Evolutionary conservation across 2,113 vertebrate genomes (phyloP), one percentile per base, ranked within the genome.

Genomic region (Ellobius talpinus): DNA sequence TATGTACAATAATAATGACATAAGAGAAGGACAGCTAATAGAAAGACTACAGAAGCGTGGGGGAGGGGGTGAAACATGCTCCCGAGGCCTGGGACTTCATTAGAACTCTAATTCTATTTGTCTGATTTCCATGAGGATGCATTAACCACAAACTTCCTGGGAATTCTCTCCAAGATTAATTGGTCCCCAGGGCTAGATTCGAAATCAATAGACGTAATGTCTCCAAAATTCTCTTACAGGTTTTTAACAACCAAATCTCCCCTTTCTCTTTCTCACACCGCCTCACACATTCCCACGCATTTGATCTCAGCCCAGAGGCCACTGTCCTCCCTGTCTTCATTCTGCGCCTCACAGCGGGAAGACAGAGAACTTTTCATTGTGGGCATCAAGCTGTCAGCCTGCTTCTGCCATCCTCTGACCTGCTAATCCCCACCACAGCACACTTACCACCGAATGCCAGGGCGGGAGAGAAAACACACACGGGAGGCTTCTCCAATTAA

Each of bases 341-440:
- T 96, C 87, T 89, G 91, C 94, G 74, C 87, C 58, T 88, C 94
- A 91, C 95, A 97, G 94, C 93, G 95, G 97, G 96, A 94, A 93
- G 95, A 90, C 68, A 88, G 90, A 95, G 47, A 94, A 95, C 81
- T 93, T 94, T 95, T 76, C 94, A 97, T 36, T 36, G 72, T 63
- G 79, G 63, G 70, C 96, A 92, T 85, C 92, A 85, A 95, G 96
- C 95, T 93, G 91, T 96, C 97, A 96, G 89, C 63, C 89, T 77
- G 87, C 58, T 87, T 68, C 84, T 96, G 93, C 93, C 92, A 84
- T 70, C 91, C 58, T 55, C 63, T 39, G 87, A 87, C 61, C 61
- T 12, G 26, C 89, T 78, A 74, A 89, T 96, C 81, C 91, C 82
- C 55, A 58, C 73, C 52, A 2, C 16, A 39, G 31, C 72, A 52